Evolutionary conservation across 23 tunicate species (phyloP), one percentile per base, ranked within the genome.

Genomic region (Styela clava): DNA sequence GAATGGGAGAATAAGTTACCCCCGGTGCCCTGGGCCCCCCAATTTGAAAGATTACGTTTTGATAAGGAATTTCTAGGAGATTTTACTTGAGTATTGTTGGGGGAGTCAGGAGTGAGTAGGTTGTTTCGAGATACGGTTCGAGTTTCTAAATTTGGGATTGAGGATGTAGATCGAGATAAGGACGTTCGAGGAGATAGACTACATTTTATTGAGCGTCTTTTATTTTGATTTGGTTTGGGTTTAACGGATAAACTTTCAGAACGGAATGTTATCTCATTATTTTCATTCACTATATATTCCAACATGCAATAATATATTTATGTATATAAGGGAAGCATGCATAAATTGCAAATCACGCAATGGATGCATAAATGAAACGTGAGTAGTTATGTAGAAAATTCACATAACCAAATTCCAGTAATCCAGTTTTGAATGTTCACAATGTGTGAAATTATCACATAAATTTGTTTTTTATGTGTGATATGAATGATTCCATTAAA

Each of bases 1-100:
- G 88, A 56, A n/a, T 70, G 89, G 89, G 85, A 74, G 18, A 67
- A 67, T 51, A 76, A 52, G 65, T 76, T 44, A n/a, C 67, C 81
- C 33, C 78, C 78, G 24, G 35, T 34, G 16, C 77, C 77, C 35
- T 71, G 35, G 35, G 34, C 27, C 3, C 34, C 29, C 77, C 77
- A 71, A 71, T 71, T 34, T 21, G 77, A 71, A 18, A 71, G 77
- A 32, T 35, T 34, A 34, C 24, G 77, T 21, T 30, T 27, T 33
- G 77, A 18, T 5, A 21, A 5, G 35, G 77, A 32, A 16, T 34
- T 71, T 12, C 77, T 35, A 28, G 35, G 34, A 29, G 77, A n/a
- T 2, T 21, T 5, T 12, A 7, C 56, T 44, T 7, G 56, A 44
- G 56, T 7, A n/a, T n/a, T n/a, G 56, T 12, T 44, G 56, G 56